Evolutionary conservation across 2,797 vertebrate species (phyloP).

Genomic region (Graptemys geographica): DNA sequence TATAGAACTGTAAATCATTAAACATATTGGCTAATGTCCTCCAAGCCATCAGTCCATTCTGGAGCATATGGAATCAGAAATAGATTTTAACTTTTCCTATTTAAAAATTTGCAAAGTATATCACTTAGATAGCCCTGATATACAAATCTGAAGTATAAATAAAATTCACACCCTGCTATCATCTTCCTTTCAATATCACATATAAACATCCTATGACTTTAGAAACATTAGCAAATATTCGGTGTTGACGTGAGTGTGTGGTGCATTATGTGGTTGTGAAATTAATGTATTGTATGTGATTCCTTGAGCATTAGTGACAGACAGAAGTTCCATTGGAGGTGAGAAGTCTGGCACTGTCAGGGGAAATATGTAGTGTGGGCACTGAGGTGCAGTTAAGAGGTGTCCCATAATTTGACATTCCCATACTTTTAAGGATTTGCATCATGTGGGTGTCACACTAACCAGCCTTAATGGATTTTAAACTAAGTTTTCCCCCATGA

Average conservation of each 20-base stretch:
- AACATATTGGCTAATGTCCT: neutral
- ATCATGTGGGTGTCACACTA: slow-evolving; percentile 30
- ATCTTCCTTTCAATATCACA: slow-evolving; percentile 46
- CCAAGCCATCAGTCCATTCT: neutral
- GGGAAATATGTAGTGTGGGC: slow-evolving; percentile 67
- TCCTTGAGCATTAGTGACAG: slow-evolving; percentile 56
- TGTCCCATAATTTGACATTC: slow-evolving; percentile 66
- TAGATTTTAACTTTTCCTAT: slow-evolving; percentile 6
- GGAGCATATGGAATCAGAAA: slow-evolving; percentile 41
- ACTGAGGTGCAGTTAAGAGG: slow-evolving; percentile 63
- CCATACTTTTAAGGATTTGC: slow-evolving; percentile 56
- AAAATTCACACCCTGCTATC: slow-evolving; percentile 50
- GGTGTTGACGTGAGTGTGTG: neutral
- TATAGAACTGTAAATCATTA: neutral
- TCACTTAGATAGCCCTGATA: slow-evolving; percentile 27
- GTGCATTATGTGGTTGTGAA: slow-evolving; percentile 48
- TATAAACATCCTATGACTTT: slow-evolving; percentile 29
- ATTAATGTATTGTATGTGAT: slow-evolving; percentile 67
- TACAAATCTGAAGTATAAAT: slow-evolving; percentile 54
- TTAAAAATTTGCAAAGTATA: neutral
- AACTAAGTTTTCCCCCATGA: neutral
- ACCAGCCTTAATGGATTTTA: slow-evolving; percentile 32
- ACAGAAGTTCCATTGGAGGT: slow-evolving; percentile 66
- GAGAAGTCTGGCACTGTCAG: slow-evolving; percentile 64
- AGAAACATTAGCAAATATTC: slow-evolving; percentile 51